Evolutionary conservation across 1,140 invertebrate genomes (phyloP).

Genomic region (Halesus radiatus): DNA sequence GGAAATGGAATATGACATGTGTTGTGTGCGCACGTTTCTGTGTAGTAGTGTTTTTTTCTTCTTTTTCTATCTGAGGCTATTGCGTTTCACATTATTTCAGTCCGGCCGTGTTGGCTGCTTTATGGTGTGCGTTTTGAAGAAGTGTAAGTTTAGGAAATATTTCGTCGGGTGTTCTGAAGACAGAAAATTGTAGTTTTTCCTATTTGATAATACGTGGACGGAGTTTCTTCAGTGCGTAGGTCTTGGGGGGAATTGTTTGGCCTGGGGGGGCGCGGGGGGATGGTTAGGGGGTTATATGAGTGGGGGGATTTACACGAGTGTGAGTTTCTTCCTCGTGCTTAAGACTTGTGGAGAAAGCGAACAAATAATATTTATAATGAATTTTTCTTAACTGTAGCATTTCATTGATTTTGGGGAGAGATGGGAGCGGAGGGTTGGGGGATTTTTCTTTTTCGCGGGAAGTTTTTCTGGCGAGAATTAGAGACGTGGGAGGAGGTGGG

Average conservation of each 20-base stretch:
- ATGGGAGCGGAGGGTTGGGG: constrained; percentile 33
- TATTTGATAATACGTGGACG: constrained; percentile 51
- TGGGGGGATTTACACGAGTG: constrained; percentile 6
- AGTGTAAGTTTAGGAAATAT: constrained; percentile 40
- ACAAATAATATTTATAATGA: constrained; percentile 59
- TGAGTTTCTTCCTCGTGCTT: constrained; percentile 27
- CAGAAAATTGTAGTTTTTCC: constrained; percentile 56
- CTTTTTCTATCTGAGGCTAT: constrained; percentile 38
- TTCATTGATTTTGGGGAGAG: constrained; percentile 56
- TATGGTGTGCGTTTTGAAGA: constrained; percentile 43
- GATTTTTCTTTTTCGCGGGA: constrained; percentile 52
- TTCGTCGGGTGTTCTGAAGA: constrained; percentile 45
- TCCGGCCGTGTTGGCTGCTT: constrained; percentile 30
- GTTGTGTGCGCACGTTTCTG: constrained; percentile 40
- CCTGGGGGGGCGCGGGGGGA: background rate
- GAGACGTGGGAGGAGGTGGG: constrained; percentile 1
- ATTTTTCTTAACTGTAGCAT: constrained; percentile 58
- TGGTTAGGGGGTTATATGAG: background rate
- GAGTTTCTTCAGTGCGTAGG: constrained; percentile 9
- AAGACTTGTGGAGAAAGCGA: constrained; percentile 39
- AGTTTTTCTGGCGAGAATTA: constrained; percentile 50
- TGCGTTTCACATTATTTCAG: constrained; percentile 44
- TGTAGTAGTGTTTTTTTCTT: constrained; percentile 33
- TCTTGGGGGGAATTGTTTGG: constrained; percentile 9
- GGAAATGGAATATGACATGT: constrained; percentile 56